phyloP scores from a whole-genome alignment of 2,888 invertebrate species.

The Ectemnius continuus region DNA sequence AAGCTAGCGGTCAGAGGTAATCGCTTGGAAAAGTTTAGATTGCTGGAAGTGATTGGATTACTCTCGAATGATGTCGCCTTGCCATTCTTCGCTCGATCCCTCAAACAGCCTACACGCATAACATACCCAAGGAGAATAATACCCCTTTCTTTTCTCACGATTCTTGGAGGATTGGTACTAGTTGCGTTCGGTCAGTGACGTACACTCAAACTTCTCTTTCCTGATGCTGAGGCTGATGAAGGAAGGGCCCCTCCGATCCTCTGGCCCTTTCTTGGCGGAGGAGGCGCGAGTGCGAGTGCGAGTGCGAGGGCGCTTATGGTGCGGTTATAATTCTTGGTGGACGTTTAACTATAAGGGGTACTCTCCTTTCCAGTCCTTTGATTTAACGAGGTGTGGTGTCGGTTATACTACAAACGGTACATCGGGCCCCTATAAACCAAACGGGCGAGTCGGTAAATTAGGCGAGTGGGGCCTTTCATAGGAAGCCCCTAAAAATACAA shows the following conservation, averaged over 20 bases:
- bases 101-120: no score
- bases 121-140: no score
- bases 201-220: no score
- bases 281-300: background rate
- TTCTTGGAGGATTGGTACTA: no score
- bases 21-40: constrained; percentile 11
- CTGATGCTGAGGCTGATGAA: no score
- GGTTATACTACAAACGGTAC: constrained; percentile 72
- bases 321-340: constrained; percentile 67
- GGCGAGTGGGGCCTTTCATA: constrained; percentile 63
- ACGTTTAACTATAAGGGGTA: constrained; percentile 60
- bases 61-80: background rate
- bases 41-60: background rate
- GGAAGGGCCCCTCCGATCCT: no score
- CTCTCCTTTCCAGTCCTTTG: constrained; percentile 60
- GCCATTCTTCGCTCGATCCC: no score
- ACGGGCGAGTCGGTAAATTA: constrained; percentile 74
- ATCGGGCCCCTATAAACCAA: constrained; percentile 74
- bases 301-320: constrained; percentile 28
- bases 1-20: background rate
- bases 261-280: no score
- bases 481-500: constrained; percentile 75
- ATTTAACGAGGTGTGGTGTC: constrained; percentile 76
- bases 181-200: no score
- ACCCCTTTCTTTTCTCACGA: no score